Base-by-base conservation (phyloP, 2,888 invertebrate genomes). In the Cosmia trapezina region DNA sequence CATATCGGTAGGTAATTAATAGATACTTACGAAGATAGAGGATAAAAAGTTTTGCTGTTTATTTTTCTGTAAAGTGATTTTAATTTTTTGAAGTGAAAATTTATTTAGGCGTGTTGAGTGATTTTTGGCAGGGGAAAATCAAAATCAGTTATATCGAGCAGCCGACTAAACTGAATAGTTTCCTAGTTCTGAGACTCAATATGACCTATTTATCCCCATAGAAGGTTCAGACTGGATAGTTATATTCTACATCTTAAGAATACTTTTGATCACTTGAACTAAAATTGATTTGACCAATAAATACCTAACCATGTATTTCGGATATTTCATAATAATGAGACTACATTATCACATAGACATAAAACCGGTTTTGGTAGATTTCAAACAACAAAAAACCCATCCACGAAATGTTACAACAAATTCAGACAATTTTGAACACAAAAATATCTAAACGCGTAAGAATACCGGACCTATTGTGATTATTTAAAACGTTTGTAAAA, bases 401-500 rank as follows among this genome's bases (percentile, higher is more conserved):
- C 49, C 33, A 12, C 19, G 4, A 59, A 73, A 59, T 51, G 37
- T 22, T 33, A 14, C 22, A 61, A 64, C 5, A 69, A 70, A 76
- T 72, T 56, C 37, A 22, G 19, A 57, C 49, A 69, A 37, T 70
- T 70, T 73, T 80, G 37, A n/a, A 72, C 51, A 51, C 73, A 78
- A 64, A 59, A 57, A 68, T 61, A 69, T 22, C 41, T 43, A 70
- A 83, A 68, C 47, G 53, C 61, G 51, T 75, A 70, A 84, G 75
- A 81, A 71, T 70, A 80, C 73, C 60, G 74, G 72, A 78, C 60
- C 70, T 76, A 81, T 84, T 79, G 73, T 79, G 76, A 75, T 81
- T 84, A 84, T 84, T 85, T 66, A 83, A 87, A 87, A 73, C 68
- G 83, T 80, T 80, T 85, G 73, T 86, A 77, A 80, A 82, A 84